A percentile compares a stretch with the other conserved stretches of the same genome.
Evolutionary conservation across 64 coral and sea anemone genomes (phyloP).

Genomic region (Acropora tenuis): DNA sequence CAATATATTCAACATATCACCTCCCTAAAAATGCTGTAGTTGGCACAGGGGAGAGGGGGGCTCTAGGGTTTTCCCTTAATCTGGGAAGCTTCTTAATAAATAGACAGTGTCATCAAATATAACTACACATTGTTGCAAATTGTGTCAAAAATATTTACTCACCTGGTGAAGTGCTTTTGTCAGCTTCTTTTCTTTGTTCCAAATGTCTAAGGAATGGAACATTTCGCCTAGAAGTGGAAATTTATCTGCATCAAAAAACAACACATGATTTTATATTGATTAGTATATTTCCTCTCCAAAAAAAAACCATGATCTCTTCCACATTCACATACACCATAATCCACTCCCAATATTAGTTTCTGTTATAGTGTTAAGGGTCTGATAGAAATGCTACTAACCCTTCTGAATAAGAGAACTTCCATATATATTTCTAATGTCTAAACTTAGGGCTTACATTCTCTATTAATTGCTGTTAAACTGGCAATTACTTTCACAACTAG

Average conservation of each 20-base stretch:
- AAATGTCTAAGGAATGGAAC: constrained; percentile 65
- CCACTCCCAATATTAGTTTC: no score
- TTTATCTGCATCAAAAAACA: constrained; percentile 5
- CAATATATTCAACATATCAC: no score
- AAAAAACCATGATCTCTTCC: no score
- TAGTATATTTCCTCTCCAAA: not conserved
- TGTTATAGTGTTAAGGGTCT: no score
- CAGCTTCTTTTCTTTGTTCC: constrained; percentile 67
- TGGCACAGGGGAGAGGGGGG: no score
- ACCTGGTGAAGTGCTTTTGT: constrained; percentile 51
- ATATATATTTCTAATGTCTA: not conserved
- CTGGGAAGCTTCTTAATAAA: no score
- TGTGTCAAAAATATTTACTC: not conserved
- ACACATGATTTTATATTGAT: not conserved
- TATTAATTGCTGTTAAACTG: not conserved
- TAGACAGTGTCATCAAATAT: no score
- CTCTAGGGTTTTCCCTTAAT: no score
- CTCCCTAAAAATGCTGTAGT: no score
- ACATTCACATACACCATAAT: no score
- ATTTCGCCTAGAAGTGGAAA: constrained; percentile 26
- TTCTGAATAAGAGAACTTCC: not conserved
- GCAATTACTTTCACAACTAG: not conserved
- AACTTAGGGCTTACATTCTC: not conserved
- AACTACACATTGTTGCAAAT: not conserved
- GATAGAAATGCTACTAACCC: not conserved